Conservation (phyloP, 2,113 vertebrate genomes). For the Zootoca vivipara region DNA sequence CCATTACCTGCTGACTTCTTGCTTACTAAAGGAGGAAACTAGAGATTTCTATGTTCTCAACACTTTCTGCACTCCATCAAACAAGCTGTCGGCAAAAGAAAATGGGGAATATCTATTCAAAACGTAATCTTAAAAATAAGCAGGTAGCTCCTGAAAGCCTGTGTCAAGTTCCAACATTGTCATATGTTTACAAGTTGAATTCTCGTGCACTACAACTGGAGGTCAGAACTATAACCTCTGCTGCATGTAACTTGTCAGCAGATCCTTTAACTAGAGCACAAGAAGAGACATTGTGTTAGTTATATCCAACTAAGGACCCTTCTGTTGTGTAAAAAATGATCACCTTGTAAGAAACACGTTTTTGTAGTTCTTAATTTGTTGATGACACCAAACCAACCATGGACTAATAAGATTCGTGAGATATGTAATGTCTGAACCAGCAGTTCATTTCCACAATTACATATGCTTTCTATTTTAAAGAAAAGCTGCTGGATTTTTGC, state of each 20-base stretch:
- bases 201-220: conserved; percentile 63
- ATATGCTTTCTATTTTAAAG: conserved; percentile 21
- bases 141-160: conserved; percentile 52
- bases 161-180: conserved; percentile 64
- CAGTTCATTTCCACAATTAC: neutral
- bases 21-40: neutral
- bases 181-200: conserved; percentile 73
- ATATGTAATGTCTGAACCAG: conserved; percentile 42
- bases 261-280: neutral
- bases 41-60: conserved; percentile 48
- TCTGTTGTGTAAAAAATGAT: neutral
- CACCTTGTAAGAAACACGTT: conserved; percentile 24
- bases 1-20: conserved; percentile 49
- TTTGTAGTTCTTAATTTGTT: neutral
- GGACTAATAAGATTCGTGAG: neutral
- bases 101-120: conserved; percentile 47
- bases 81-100: conserved; percentile 57
- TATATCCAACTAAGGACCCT: conserved; percentile 23
- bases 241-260: rapidly evolving
- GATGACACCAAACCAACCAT: neutral
- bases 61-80: conserved; percentile 23
- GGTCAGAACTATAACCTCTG: conserved; percentile 51
- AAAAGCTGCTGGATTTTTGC: conserved; percentile 45
- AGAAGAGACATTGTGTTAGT: conserved; percentile 1
- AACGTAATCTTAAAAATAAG: conserved; percentile 60